Evolutionary conservation across 23 tunicate genomes (phyloP).

Genomic region (Aplidium turbinatum): DNA sequence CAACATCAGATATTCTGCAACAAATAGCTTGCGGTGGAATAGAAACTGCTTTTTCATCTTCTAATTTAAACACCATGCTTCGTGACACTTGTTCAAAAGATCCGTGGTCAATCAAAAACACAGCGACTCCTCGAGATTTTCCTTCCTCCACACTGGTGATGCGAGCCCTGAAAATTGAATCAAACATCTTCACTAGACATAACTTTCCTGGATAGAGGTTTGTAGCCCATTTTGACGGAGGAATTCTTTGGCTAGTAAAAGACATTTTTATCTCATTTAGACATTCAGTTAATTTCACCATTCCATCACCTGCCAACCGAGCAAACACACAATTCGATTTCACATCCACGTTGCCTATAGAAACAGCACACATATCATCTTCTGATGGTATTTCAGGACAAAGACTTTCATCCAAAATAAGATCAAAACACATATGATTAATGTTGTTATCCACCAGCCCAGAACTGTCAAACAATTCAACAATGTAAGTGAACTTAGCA

Average conservation of each 20-base stretch:
- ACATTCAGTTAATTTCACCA: slow-evolving; percentile 20
- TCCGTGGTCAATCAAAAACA: slow-evolving; percentile 54
- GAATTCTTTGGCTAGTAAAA: neutral
- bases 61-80: slow-evolving; percentile 36
- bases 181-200: slow-evolving; percentile 15
- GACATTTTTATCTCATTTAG: slow-evolving; percentile 7
- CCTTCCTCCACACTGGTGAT: slow-evolving; percentile 9
- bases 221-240: slow-evolving; percentile 3
- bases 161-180: slow-evolving; percentile 26
- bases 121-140: slow-evolving; percentile 29
- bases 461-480: slow-evolving; percentile 35
- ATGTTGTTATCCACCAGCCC: slow-evolving; percentile 11
- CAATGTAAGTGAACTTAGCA: neutral
- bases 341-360: slow-evolving; percentile 20
- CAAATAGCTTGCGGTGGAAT: slow-evolving; percentile 61
- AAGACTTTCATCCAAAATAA: slow-evolving; percentile 18
- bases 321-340: slow-evolving; percentile 19
- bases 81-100: neutral
- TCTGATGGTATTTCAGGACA: slow-evolving; percentile 29
- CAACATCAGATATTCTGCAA: slow-evolving; percentile 40
- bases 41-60: slow-evolving; percentile 25
- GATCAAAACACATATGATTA: slow-evolving; percentile 38
- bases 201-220: slow-evolving; percentile 41
- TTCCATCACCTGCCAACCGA: slow-evolving; percentile 38
- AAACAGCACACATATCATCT: neutral